Evolutionary conservation across 2,888 invertebrate species (phyloP).

Genomic region (Drosophila maculinotata): DNA sequence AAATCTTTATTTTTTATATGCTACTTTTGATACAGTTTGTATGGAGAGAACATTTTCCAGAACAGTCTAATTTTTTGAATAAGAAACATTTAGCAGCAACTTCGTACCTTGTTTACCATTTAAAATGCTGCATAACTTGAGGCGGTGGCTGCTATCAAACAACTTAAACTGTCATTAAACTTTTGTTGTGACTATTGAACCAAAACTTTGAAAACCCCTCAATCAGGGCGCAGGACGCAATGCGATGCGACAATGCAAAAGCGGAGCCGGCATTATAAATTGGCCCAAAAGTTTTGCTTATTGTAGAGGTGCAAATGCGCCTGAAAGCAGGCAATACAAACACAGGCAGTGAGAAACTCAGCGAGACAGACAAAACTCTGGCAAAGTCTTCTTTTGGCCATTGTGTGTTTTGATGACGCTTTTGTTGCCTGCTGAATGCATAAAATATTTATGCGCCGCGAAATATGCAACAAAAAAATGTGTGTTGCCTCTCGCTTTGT

Average conservation of each 20-base stretch:
- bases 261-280: conserved; percentile 58
- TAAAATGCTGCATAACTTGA: conserved; percentile 45
- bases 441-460: conserved; percentile 76
- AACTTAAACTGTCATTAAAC: conserved; percentile 84
- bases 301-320: conserved; percentile 72
- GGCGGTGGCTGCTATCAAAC: conserved; percentile 64
- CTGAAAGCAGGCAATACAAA: conserved; percentile 48
- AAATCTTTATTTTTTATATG: no score
- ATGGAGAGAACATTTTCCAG: no score
- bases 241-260: conserved; percentile 63
- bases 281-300: conserved; percentile 66
- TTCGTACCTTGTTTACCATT: conserved; percentile 35
- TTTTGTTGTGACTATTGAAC: conserved; percentile 69
- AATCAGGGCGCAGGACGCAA: conserved; percentile 45
- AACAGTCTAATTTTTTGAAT: no score
- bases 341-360: conserved; percentile 4
- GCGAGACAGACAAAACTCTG: conserved; percentile 26
- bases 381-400: conserved; percentile 42
- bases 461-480: conserved; percentile 77
- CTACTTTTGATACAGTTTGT: no score
- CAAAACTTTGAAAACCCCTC: conserved; percentile 59
- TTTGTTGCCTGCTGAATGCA: conserved; percentile 74
- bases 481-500: conserved; percentile 18
- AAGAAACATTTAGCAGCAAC: conserved; percentile 17
- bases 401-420: conserved; percentile 67